phyloP scores from a whole-genome alignment of 2,888 invertebrate genomes.

The Eubasilissa splendida region DNA sequence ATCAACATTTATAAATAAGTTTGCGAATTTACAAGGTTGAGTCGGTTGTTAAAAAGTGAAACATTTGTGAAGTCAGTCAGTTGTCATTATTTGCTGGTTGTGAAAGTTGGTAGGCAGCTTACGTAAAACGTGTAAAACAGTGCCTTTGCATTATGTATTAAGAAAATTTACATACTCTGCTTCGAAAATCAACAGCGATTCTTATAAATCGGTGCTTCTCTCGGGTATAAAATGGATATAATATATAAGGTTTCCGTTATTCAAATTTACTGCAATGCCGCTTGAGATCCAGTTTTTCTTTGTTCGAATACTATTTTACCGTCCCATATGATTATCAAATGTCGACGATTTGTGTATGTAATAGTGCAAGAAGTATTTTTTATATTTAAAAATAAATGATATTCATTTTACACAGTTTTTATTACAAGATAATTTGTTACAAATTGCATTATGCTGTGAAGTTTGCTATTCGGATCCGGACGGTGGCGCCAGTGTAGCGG shows the following conservation, averaged over 20 bases:
- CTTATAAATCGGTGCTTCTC: too few species aligned
- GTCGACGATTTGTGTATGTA: neutral
- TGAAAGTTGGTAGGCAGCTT: constrained; percentile 27
- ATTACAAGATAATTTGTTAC: neutral
- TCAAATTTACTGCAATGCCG: neutral
- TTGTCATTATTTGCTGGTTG: constrained; percentile 1
- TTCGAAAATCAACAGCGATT: too few species aligned
- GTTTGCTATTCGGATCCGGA: neutral
- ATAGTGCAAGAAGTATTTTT: neutral
- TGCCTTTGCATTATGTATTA: too few species aligned
- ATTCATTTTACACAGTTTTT: constrained; percentile 8
- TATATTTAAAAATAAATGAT: neutral
- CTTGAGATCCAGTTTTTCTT: neutral
- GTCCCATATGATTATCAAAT: too few species aligned
- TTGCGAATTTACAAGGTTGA: neutral
- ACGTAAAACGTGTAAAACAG: constrained; percentile 9
- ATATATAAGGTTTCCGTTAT: constrained; percentile 8
- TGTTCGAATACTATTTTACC: neutral
- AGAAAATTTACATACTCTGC: too few species aligned
- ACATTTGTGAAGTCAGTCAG: constrained; percentile 14
- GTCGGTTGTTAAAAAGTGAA: neutral
- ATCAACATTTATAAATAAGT: constrained; percentile 6
- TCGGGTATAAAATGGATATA: neutral
- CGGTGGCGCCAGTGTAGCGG: constrained; percentile 19
- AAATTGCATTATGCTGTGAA: constrained; percentile 7